A percentile compares a stretch with the other conserved stretches of the same genome.
These are phyloP conservation scores for Sphinx pinastri DNA, from an alignment of 2,888 invertebrate genomes.

Conservation along the genomic window DNA sequence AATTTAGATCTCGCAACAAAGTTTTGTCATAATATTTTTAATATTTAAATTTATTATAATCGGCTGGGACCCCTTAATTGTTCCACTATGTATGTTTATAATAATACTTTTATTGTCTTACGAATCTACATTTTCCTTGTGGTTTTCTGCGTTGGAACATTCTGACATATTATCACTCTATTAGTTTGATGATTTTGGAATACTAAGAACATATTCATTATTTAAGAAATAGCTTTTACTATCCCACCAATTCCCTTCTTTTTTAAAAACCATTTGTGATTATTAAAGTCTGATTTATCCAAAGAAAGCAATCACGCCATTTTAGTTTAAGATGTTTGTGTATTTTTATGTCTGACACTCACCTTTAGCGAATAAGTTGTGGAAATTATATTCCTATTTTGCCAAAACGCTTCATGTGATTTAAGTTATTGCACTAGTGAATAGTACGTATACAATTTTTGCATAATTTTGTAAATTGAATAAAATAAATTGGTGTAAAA, in stretches of 20 bases:
- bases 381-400: conserved; percentile 44
- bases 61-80: too few relatives aligned
- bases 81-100: too few relatives aligned
- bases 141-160: neutral
- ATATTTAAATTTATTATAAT: too few relatives aligned
- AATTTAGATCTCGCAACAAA: neutral
- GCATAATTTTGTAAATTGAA: conserved; percentile 71
- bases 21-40: neutral
- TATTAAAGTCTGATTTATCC: conserved; percentile 64
- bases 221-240: conserved; percentile 13
- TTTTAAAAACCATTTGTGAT: conserved; percentile 43
- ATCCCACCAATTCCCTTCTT: conserved; percentile 29
- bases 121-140: too few relatives aligned
- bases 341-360: conserved; percentile 32
- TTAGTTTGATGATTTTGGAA: neutral
- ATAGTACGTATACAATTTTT: conserved; percentile 48
- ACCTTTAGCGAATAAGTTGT: conserved; percentile 24
- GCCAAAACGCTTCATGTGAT: conserved; percentile 57
- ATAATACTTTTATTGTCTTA: too few relatives aligned
- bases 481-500: conserved; percentile 69
- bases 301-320: conserved; percentile 43
- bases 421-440: conserved; percentile 55
- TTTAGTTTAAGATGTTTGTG: conserved; percentile 45
- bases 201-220: neutral
- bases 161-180: neutral